These are phyloP conservation scores for Drosophila oshimai DNA, from an alignment of 1,140 invertebrate genomes.

Conservation along the genomic window DNA sequence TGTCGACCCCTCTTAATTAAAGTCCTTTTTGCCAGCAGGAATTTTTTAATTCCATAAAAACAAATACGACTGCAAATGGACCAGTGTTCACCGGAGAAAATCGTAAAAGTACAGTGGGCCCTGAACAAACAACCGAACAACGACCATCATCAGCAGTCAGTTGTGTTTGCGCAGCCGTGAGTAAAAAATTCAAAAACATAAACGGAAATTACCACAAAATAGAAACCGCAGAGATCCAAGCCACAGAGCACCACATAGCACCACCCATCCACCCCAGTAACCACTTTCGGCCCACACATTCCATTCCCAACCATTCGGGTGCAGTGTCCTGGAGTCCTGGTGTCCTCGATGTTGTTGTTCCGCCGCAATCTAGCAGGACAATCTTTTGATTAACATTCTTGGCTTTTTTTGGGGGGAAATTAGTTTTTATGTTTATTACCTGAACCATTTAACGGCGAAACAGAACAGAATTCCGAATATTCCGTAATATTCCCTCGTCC, in stretches of 20 bases:
- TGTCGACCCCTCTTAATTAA: constrained; percentile 58
- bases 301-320: constrained; percentile 14
- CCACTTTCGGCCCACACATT: constrained; percentile 32
- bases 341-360: constrained; percentile 35
- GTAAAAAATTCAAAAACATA: constrained; percentile 82
- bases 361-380: constrained; percentile 75
- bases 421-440: constrained; percentile 82
- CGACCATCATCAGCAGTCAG: constrained; percentile 63
- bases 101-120: constrained; percentile 45
- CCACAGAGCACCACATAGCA: not conserved
- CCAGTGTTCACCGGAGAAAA: constrained; percentile 48
- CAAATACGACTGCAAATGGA: constrained; percentile 53
- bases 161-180: constrained; percentile 78
- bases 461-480: constrained; percentile 15
- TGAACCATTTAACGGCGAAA: constrained; percentile 66
- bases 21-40: constrained; percentile 55
- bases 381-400: constrained; percentile 81
- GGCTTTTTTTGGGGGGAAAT: constrained; percentile 74
- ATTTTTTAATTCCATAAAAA: constrained; percentile 65
- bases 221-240: constrained; percentile 67
- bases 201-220: constrained; percentile 81
- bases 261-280: constrained; percentile 6
- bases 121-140: constrained; percentile 2
- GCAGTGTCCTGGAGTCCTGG: constrained; percentile 12
- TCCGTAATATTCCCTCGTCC: not conserved